Percentiles rank a stretch among this genome's conserved stretches.
phyloP scores from a whole-genome alignment of 2,797 vertebrate species.

The Parotocinclus haroldoi region DNA sequence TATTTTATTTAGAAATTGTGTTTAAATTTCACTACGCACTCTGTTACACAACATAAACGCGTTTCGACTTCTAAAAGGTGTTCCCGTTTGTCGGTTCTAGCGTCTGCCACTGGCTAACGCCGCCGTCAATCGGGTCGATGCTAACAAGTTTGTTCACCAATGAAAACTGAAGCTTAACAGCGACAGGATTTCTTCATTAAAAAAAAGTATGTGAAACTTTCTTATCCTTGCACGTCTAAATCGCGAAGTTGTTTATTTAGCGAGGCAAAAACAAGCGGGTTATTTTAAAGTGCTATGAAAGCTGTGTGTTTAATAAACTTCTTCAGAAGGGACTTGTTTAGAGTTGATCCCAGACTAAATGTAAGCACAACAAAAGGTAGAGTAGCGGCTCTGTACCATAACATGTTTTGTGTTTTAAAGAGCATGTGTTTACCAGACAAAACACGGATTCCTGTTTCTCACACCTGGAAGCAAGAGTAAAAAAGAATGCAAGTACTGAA shows the following conservation, averaged over 20 bases:
- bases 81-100: background rate
- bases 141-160: slow-evolving; percentile 28
- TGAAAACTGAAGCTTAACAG: slow-evolving; percentile 31
- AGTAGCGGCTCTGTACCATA: too few species aligned
- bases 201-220: slow-evolving; percentile 37
- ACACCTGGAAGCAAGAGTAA: too few species aligned
- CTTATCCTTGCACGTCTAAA: background rate
- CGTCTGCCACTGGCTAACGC: background rate
- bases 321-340: too few species aligned
- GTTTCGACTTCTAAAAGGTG: too few species aligned
- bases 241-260: too few species aligned
- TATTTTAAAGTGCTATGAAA: background rate
- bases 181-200: background rate
- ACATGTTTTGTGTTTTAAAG: too few species aligned
- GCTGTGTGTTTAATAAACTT: background rate
- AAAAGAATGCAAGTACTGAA: too few species aligned
- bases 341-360: too few species aligned
- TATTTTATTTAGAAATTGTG: background rate
- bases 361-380: too few species aligned
- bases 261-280: background rate
- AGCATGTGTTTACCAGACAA: too few species aligned
- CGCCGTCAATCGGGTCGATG: slow-evolving; percentile 28
- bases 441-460: too few species aligned
- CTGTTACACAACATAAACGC: background rate
- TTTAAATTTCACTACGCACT: background rate